Base-by-base conservation (phyloP, 2,113 vertebrate genomes). In the Ciconia stormi region DNA sequence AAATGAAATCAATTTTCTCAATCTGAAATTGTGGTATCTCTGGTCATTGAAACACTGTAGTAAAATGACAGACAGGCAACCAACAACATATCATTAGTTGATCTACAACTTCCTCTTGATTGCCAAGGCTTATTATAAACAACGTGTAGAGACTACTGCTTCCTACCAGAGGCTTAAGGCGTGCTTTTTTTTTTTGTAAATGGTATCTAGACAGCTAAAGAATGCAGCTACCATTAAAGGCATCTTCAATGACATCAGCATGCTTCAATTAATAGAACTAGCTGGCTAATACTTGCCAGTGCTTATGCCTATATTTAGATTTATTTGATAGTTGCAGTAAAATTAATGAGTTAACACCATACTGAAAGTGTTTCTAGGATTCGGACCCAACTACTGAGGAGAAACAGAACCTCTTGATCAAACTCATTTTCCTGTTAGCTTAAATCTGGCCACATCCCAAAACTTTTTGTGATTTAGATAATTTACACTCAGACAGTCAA, bases 381-480 rank as follows among this genome's bases (percentile, higher is more conserved):
- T 87, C 29, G 7, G 86, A 87, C 53, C 30, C 56, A 92, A 11
- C 40, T 56, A 52, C 40, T 89, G 66, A 91, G n/a, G 20, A 93
- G 84, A 94, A 95, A 89, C 59, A 93, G 86, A 92, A 89, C 36
- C 52, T 62, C 11, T 12, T 44, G 1, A 89, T 32, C n/a, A 70
- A 92, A 96, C 78, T 82, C 29, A 63, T 77, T 73, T 79, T 92
- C 71, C 79, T 85, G 27, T 69, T 79, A 82, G 36, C 79, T 88
- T 77, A 55, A 49, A 47, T 80, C 59, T 86, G 79, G 81, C 88
- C 62, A 84, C 13, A 73, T 52, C 49, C 63, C 81, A 92, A 96
- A 79, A n/a, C 27, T 18, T 95, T 40, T n/a, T 36, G 67, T 53
- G 56, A 78, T 72, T 97, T 93, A 93, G 77, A 88, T 93, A 62